Percentiles rank a stretch among this genome's conserved stretches.
phyloP scores from a whole-genome alignment of 2,888 invertebrate species.

The Mayetiola destructor region DNA sequence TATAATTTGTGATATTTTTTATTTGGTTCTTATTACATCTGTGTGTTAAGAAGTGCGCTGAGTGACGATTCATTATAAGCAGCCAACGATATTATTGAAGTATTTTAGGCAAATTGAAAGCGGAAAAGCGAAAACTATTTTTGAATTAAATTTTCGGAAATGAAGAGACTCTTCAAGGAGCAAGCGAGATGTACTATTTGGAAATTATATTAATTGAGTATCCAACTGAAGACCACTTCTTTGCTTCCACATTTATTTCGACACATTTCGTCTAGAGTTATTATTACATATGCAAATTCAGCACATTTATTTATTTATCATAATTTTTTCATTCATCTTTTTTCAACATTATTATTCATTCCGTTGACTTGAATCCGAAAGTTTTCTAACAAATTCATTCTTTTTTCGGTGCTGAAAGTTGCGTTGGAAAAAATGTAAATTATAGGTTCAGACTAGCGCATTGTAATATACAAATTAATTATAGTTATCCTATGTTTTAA shows the following conservation, averaged over 20 bases:
- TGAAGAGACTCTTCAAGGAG: background rate
- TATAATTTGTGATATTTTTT: conserved; percentile 13
- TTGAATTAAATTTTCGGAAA: background rate
- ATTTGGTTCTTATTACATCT: background rate
- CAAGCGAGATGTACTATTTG: conserved; percentile 7
- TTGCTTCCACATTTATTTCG: background rate
- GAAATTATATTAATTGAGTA: conserved; percentile 10
- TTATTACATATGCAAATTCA: conserved; percentile 11
- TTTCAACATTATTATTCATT: no score
- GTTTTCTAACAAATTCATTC: no score
- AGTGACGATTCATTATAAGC: conserved; percentile 4
- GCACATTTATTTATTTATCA: conserved; percentile 12
- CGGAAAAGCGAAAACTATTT: background rate
- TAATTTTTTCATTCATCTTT: no score
- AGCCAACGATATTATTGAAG: background rate
- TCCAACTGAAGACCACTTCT: background rate
- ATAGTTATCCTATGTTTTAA: no score
- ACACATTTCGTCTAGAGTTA: background rate
- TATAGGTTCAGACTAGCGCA: background rate
- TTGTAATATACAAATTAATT: no score
- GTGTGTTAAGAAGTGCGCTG: conserved; percentile 2
- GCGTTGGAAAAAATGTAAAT: conserved; percentile 8
- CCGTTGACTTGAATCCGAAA: no score
- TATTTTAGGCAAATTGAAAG: conserved; percentile 1
- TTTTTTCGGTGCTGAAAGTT: background rate